phyloP scores from a whole-genome alignment of 1,140 invertebrate species.

The Halesus radiatus region DNA sequence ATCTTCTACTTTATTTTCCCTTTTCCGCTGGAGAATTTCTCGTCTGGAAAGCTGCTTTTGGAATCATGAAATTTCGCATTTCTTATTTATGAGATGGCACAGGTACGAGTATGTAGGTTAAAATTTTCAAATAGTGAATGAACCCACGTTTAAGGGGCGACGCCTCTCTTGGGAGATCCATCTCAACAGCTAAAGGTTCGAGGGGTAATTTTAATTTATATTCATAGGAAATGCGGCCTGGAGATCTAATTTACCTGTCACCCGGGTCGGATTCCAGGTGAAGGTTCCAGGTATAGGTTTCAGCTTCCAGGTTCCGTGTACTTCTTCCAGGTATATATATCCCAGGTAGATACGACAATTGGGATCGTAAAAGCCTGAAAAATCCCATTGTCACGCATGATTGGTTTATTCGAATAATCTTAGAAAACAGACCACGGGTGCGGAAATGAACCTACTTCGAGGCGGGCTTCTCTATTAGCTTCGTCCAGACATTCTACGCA shows the following conservation, averaged over 20 bases:
- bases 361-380: too few relatives aligned
- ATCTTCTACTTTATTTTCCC: too few relatives aligned
- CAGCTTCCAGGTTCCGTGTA: too few relatives aligned
- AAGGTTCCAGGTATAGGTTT: too few relatives aligned
- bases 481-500: too few relatives aligned
- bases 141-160: not conserved
- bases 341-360: too few relatives aligned
- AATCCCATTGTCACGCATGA: not conserved
- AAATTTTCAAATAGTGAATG: constrained; percentile 22
- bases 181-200: not conserved
- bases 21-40: not conserved
- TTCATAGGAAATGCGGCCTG: constrained; percentile 38
- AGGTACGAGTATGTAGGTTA: not conserved
- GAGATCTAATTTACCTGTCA: constrained; percentile 33
- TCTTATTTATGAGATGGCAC: not conserved
- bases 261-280: not conserved
- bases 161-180: not conserved
- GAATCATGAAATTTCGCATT: not conserved
- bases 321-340: too few relatives aligned
- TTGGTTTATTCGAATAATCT: not conserved
- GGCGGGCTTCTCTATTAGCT: too few relatives aligned
- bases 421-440: not conserved
- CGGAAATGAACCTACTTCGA: too few relatives aligned
- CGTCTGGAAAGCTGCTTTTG: not conserved
- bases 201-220: constrained; percentile 43